A percentile compares a stretch with the other conserved stretches of the same genome.
Conservation (phyloP, 2,888 invertebrate species). For the Parasteatoda lunata region DNA sequence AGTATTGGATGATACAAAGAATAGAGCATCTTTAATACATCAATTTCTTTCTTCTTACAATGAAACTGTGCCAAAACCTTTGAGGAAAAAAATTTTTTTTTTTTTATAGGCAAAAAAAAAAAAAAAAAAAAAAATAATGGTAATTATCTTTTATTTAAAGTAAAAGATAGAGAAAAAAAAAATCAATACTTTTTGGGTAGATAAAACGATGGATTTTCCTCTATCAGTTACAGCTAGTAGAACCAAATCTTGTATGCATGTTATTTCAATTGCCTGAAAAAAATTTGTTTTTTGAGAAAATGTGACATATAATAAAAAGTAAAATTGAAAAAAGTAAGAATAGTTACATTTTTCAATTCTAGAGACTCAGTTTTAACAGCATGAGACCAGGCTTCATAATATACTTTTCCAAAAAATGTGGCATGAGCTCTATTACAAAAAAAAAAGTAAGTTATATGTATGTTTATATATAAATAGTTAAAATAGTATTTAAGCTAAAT, state of each 20-base stretch:
- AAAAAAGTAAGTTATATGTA: not conserved
- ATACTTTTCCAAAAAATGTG: conserved; percentile 72
- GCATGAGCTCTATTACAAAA: conserved; percentile 21
- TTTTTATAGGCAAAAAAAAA: too few species aligned
- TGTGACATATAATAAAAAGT: not conserved
- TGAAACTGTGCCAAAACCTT: conserved; percentile 34
- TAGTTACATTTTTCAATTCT: conserved; percentile 9
- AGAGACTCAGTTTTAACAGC: conserved; percentile 43
- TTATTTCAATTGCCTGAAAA: conserved; percentile 38
- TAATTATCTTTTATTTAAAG: not conserved
- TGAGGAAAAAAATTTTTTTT: not conserved
- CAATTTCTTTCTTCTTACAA: conserved; percentile 23
- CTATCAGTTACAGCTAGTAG: conserved; percentile 5
- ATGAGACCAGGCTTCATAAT: conserved; percentile 73
- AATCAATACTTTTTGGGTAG: conserved; percentile 18
- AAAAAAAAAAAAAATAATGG: not conserved
- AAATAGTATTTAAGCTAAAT: not conserved
- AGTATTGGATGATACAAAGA: conserved; percentile 25
- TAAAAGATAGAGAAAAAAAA: not conserved
- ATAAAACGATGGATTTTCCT: not conserved
- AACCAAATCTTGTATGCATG: conserved; percentile 29
- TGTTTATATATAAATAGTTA: not conserved
- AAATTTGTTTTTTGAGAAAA: not conserved
- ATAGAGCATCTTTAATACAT: conserved; percentile 33
- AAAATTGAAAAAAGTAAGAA: not conserved